phyloP scores from a whole-genome alignment of 2,113 vertebrate species.

The Perognathus longimembris region DNA sequence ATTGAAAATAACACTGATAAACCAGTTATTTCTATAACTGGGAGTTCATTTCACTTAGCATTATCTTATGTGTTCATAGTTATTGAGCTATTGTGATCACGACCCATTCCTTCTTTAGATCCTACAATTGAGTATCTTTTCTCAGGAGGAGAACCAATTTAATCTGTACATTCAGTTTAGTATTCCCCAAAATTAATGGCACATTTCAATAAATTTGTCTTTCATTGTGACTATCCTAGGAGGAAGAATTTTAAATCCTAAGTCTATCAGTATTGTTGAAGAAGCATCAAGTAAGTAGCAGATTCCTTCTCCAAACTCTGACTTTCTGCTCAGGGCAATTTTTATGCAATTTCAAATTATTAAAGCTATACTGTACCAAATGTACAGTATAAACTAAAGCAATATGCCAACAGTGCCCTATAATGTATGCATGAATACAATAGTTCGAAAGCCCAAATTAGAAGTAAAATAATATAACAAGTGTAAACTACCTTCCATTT shows the following conservation, averaged over 20 bases:
- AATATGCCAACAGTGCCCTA: not conserved
- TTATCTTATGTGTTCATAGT: too few relatives aligned
- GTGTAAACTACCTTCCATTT: not conserved
- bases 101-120: not conserved
- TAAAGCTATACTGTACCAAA: constrained; percentile 21
- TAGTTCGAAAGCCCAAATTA: not conserved
- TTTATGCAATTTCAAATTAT: not conserved
- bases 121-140: not conserved
- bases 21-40: too few relatives aligned
- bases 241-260: not conserved
- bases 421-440: not conserved
- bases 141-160: not conserved
- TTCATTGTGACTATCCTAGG: not conserved
- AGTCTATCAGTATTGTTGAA: not conserved
- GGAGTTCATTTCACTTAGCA: too few relatives aligned
- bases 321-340: not conserved
- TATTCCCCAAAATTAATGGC: not conserved
- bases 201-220: not conserved
- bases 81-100: too few relatives aligned
- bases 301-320: not conserved
- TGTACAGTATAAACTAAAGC: not conserved
- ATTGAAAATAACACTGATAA: too few relatives aligned
- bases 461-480: not conserved
- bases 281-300: not conserved
- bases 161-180: not conserved